These are phyloP conservation scores for Catharus bicknelli DNA, from an alignment of 2,113 vertebrate genomes.

Conservation along the genomic window DNA sequence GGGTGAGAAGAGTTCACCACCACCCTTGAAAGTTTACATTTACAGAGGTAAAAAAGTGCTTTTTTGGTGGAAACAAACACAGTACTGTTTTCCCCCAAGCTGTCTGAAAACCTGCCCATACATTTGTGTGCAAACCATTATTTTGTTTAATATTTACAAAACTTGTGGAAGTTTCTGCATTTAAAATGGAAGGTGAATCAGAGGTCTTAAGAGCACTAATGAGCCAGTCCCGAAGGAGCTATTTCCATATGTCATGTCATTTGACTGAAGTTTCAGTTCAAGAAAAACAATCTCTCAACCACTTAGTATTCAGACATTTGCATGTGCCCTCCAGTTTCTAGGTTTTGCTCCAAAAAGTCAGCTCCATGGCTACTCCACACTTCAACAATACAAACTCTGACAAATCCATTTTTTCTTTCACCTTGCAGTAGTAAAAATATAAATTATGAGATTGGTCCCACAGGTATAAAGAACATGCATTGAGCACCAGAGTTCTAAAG, in stretches of 20 bases:
- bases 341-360: background rate
- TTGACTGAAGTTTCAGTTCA: slow-evolving; percentile 5
- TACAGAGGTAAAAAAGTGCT: background rate
- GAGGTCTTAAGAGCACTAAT: background rate
- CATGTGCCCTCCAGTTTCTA: background rate
- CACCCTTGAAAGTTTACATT: background rate
- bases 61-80: background rate
- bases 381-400: background rate
- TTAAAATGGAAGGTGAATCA: background rate
- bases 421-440: background rate
- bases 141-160: background rate
- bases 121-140: background rate
- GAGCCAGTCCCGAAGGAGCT: background rate
- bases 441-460: background rate
- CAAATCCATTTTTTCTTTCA: background rate
- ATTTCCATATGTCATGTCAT: slow-evolving; percentile 5
- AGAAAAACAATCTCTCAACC: background rate
- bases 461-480: background rate
- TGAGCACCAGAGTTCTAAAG: background rate
- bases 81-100: background rate
- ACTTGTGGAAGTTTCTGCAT: background rate
- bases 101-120: background rate
- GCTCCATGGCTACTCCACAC: background rate
- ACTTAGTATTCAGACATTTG: slow-evolving; percentile 8
- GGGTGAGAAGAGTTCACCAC: background rate